Conservation (phyloP, 2,113 vertebrate species). For the Octodon degus region DNA sequence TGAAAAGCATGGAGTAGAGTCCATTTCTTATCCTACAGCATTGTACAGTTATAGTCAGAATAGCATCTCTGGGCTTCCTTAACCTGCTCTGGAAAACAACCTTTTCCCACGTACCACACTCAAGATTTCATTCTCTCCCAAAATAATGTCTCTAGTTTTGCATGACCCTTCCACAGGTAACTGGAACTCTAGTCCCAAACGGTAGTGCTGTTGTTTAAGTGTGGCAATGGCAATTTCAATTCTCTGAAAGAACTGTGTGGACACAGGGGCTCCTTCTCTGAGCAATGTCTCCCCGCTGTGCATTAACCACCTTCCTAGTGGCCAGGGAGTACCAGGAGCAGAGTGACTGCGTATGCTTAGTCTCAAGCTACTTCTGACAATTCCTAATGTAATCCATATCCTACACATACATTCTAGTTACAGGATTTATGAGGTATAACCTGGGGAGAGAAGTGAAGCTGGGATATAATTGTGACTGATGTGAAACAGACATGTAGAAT, state of each 20-base stretch:
- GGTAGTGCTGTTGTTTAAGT: not conserved
- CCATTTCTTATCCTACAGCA: not conserved
- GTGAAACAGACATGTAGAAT: constrained; percentile 92
- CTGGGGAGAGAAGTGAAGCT: constrained; percentile 86
- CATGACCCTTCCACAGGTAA: not conserved
- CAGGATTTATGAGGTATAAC: constrained; percentile 90
- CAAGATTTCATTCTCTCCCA: constrained; percentile 36
- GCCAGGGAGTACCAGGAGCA: constrained; percentile 72
- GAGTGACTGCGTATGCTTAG: constrained; percentile 77
- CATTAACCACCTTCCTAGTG: constrained; percentile 73
- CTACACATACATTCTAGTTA: constrained; percentile 85
- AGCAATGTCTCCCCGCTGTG: not conserved
- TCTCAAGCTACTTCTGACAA: constrained; percentile 86
- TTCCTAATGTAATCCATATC: constrained; percentile 90
- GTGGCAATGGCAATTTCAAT: not conserved
- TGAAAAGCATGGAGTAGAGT: not conserved
- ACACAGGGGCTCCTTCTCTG: constrained; percentile 43
- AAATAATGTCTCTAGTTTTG: not conserved
- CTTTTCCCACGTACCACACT: not conserved
- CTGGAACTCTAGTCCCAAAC: not conserved
- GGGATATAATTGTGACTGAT: constrained; percentile 93
- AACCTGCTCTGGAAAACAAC: not conserved
- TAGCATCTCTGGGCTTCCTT: rapidly evolving
- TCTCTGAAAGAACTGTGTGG: not conserved
- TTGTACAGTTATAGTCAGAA: not conserved